Conservation (phyloP, 2,113 vertebrate genomes). For the Tiliqua scincoides region DNA sequence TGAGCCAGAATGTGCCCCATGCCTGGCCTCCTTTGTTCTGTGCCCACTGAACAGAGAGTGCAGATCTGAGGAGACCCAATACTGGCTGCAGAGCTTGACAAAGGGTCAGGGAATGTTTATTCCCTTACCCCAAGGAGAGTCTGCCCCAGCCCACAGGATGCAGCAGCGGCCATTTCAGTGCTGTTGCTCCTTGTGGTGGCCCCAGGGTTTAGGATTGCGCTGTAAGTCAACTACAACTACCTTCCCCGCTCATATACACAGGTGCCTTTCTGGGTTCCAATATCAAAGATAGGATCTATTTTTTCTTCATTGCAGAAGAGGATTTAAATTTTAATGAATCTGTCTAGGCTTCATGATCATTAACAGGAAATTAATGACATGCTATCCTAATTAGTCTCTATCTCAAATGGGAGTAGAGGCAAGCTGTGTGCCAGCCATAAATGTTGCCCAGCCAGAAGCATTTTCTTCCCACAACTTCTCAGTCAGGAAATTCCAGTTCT, state of each 20-base stretch:
- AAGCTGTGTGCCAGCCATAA: neutral
- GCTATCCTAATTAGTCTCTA: slow-evolving; percentile 19
- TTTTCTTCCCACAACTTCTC: neutral
- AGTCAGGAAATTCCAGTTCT: neutral
- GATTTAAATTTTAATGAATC: slow-evolving; percentile 23
- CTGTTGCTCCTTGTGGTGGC: too few relatives aligned
- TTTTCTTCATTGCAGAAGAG: neutral
- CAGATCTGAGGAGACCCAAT: too few relatives aligned
- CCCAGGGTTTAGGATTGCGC: too few relatives aligned
- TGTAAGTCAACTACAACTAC: too few relatives aligned
- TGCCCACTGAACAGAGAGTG: too few relatives aligned
- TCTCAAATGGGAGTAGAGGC: neutral
- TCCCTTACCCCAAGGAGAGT: too few relatives aligned
- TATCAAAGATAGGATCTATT: neutral
- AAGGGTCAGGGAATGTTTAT: too few relatives aligned
- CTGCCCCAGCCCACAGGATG: too few relatives aligned
- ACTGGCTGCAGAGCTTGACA: too few relatives aligned
- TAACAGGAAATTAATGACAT: slow-evolving; percentile 33
- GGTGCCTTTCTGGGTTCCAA: neutral
- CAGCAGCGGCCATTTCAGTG: too few relatives aligned
- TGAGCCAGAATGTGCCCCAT: too few relatives aligned
- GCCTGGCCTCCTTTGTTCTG: too few relatives aligned
- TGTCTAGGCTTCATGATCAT: slow-evolving; percentile 26
- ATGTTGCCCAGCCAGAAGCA: slow-evolving; percentile 6
- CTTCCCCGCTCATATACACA: neutral